These are phyloP conservation scores for Ganaspis sp. DNA, from an alignment of 1,140 invertebrate species.

Conservation along the genomic window DNA sequence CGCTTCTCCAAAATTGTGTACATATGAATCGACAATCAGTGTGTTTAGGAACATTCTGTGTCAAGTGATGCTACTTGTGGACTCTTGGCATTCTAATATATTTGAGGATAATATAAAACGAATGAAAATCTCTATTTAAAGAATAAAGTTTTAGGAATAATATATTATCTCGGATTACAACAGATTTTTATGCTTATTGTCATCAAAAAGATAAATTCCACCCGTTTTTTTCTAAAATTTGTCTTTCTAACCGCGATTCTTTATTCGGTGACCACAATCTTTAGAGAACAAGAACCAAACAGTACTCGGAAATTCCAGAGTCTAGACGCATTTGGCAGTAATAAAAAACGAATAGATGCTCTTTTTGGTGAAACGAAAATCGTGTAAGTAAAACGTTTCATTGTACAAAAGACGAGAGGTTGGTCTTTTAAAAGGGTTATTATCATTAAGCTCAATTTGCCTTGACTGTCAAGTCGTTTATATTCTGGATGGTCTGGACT, in stretches of 20 bases:
- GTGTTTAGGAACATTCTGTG: conserved; percentile 11
- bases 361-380: background rate
- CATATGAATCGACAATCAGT: conserved; percentile 20
- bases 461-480: conserved; percentile 16
- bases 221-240: too few species aligned
- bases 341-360: background rate
- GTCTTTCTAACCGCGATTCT: too few species aligned
- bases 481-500: background rate
- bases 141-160: background rate
- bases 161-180: too few species aligned
- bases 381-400: conserved; percentile 15
- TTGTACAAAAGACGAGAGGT: background rate
- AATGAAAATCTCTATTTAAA: background rate
- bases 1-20: conserved; percentile 24
- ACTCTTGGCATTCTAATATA: background rate
- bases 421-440: conserved; percentile 14
- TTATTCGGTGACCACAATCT: background rate
- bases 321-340: background rate
- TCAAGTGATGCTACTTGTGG: background rate
- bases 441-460: conserved; percentile 18
- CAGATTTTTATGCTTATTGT: too few species aligned
- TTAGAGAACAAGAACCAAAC: background rate
- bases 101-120: background rate
- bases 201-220: too few species aligned
- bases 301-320: background rate